Evolutionary conservation across 2,113 vertebrate species (phyloP).

Genomic region (Lophius piscatorius): DNA sequence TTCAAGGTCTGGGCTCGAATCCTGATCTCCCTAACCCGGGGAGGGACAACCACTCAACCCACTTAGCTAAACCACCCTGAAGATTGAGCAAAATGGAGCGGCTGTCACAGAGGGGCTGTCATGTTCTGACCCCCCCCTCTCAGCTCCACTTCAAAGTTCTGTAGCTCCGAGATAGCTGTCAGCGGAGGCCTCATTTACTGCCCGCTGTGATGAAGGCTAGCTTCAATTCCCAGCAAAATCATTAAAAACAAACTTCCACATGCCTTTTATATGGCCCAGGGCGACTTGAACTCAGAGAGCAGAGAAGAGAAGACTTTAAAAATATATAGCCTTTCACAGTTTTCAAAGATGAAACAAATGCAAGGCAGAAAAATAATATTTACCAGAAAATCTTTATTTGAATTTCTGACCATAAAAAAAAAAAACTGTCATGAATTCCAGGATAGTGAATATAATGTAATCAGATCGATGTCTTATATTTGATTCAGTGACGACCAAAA

Average conservation of each 20-base stretch:
- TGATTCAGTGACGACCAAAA: no score
- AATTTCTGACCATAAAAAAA: background rate
- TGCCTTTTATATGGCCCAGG: conserved; percentile 16
- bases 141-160: conserved; percentile 46
- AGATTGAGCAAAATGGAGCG: conserved; percentile 20
- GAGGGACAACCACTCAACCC: no score
- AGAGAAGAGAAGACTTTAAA: no score
- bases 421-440: background rate
- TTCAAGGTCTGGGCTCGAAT: no score
- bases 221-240: conserved; percentile 39
- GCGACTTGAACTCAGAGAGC: conserved; percentile 8
- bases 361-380: background rate
- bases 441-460: background rate
- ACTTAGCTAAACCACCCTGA: no score
- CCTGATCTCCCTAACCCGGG: no score
- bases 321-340: conserved; percentile 10
- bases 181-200: conserved; percentile 51
- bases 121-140: conserved; percentile 7
- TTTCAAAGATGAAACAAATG: conserved; percentile 10
- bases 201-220: conserved; percentile 43
- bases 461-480: background rate
- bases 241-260: conserved; percentile 46
- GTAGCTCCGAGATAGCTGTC: conserved; percentile 43
- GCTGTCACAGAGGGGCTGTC: conserved; percentile 34
- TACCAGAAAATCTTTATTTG: background rate